Evolutionary conservation across 2,113 vertebrate genomes (phyloP).

Genomic region (Geococcyx californianus): DNA sequence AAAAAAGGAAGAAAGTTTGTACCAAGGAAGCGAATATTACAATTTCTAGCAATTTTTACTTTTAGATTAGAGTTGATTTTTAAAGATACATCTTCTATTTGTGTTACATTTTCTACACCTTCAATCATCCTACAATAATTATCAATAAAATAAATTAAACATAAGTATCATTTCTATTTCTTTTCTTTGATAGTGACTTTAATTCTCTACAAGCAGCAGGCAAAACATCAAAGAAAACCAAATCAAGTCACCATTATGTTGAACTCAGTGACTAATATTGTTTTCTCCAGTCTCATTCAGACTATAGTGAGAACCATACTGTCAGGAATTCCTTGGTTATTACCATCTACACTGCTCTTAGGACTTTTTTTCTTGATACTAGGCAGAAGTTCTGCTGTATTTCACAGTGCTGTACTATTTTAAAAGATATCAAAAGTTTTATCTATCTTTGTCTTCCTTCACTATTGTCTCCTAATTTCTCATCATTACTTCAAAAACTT

Average conservation of each 20-base stretch:
- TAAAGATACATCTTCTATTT: background rate
- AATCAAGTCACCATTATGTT: background rate
- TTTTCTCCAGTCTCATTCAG: background rate
- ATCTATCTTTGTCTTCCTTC: background rate
- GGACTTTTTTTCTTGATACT: background rate
- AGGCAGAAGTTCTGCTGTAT: background rate
- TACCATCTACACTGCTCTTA: background rate
- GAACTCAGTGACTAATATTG: background rate
- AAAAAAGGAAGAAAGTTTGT: background rate
- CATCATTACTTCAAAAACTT: background rate
- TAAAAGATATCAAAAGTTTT: background rate
- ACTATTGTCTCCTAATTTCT: background rate
- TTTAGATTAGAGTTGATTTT: background rate
- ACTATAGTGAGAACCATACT: background rate
- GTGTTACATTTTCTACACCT: background rate
- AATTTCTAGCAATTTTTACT: background rate
- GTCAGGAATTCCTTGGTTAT: background rate
- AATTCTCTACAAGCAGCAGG: background rate
- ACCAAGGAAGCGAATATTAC: background rate
- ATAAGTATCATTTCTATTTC: background rate
- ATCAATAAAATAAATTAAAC: background rate
- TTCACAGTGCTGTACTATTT: background rate
- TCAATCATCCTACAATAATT: background rate
- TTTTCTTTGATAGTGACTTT: background rate
- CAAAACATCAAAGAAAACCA: background rate